Conservation (phyloP, 2,797 vertebrate genomes). For the Coccyzus lansbergi region DNA sequence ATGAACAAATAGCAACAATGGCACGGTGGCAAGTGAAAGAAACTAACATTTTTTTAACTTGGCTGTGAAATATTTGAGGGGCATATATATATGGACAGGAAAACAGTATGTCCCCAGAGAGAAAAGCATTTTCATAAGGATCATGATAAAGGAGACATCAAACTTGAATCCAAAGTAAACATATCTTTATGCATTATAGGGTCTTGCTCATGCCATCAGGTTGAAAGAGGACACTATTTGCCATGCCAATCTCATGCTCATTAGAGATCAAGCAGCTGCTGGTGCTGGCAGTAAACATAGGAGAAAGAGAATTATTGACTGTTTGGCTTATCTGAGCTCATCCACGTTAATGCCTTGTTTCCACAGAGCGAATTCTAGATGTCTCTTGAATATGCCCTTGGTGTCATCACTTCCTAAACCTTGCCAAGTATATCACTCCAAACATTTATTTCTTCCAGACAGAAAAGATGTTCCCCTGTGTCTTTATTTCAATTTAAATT, state of each 20-base stretch:
- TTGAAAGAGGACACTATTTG: neutral
- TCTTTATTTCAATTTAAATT: slow-evolving; percentile 75
- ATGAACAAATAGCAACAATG: neutral
- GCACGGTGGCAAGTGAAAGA: neutral
- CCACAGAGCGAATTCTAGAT: neutral
- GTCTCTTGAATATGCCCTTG: neutral
- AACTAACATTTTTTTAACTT: neutral
- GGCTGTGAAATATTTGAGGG: neutral
- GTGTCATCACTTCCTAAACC: slow-evolving; percentile 44
- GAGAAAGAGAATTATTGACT: neutral
- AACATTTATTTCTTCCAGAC: slow-evolving; percentile 61
- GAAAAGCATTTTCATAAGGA: neutral
- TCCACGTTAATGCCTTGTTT: neutral
- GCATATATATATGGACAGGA: accelerated
- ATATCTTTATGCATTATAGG: neutral
- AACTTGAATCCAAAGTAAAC: neutral
- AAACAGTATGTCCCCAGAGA: neutral
- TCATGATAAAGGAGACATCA: neutral
- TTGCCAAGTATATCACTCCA: slow-evolving; percentile 30
- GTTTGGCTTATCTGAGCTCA: neutral
- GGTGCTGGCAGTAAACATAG: neutral
- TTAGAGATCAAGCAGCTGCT: slow-evolving; percentile 1
- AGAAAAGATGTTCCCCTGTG: slow-evolving; percentile 46
- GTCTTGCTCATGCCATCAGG: neutral
- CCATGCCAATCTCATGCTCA: neutral